These are phyloP conservation scores for Pterocles gutturalis DNA, from an alignment of 2,113 vertebrate species.

Conservation along the genomic window DNA sequence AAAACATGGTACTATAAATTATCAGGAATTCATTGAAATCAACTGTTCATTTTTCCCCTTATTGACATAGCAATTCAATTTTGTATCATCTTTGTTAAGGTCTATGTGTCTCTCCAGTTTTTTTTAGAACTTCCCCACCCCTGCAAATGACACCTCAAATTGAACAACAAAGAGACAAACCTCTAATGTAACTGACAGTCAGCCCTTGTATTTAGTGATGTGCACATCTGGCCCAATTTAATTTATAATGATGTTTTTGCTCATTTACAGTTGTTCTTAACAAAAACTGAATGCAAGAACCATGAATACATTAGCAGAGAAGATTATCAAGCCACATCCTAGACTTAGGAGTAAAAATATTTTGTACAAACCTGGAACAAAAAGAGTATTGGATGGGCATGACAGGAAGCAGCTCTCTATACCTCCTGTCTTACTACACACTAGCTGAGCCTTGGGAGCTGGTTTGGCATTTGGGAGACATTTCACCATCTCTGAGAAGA, in stretches of 20 bases:
- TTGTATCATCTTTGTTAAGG: background rate
- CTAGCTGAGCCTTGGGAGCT: slow-evolving; percentile 83
- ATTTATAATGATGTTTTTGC: background rate
- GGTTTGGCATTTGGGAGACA: slow-evolving; percentile 86
- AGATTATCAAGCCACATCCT: background rate
- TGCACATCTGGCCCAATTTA: background rate
- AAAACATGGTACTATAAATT: background rate
- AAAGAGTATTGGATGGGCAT: slow-evolving; percentile 89
- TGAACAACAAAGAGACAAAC: background rate
- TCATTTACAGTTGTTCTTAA: background rate
- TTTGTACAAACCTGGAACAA: slow-evolving; percentile 85
- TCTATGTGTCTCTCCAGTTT: background rate
- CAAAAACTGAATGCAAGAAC: background rate
- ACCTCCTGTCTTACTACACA: slow-evolving; percentile 85
- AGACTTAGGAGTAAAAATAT: background rate
- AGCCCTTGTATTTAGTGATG: background rate
- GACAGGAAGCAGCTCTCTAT: slow-evolving; percentile 90
- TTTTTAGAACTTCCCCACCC: background rate
- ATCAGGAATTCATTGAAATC: background rate
- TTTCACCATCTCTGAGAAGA: slow-evolving; percentile 87
- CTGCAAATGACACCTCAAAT: background rate
- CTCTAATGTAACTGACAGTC: background rate
- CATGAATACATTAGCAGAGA: background rate
- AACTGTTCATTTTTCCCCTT: background rate
- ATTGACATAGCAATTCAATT: background rate